A percentile compares a stretch with the other conserved stretches of the same genome.
Evolutionary conservation across 2,888 invertebrate genomes (phyloP).

Genomic region (Liposcelis brunnea): DNA sequence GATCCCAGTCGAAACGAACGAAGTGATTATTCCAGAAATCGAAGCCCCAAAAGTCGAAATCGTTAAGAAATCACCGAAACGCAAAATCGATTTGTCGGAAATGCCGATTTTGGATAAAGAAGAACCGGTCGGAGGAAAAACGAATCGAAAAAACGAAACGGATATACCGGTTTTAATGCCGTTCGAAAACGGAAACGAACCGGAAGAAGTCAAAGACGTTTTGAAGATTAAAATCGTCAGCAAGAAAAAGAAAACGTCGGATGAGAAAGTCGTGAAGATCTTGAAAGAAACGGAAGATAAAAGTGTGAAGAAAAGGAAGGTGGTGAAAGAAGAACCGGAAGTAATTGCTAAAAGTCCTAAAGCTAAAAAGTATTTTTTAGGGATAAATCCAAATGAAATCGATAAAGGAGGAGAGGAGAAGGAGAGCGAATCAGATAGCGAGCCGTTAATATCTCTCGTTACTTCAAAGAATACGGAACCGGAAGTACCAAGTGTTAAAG

Average conservation of each 20-base stretch:
- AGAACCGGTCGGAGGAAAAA: neutral
- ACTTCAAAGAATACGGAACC: neutral
- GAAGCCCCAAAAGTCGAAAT: neutral
- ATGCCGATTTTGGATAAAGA: constrained; percentile 3
- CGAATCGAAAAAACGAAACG: neutral
- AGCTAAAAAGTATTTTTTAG: too few species aligned
- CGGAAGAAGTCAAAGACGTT: neutral
- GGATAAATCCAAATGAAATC: neutral
- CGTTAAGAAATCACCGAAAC: neutral
- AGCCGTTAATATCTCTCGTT: neutral
- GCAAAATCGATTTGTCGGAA: neutral
- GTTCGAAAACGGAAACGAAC: neutral
- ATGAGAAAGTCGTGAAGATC: neutral
- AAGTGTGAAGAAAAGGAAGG: too few species aligned
- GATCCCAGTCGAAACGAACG: neutral
- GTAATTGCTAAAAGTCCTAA: neutral
- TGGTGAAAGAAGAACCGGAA: neutral
- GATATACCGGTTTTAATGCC: constrained; percentile 4
- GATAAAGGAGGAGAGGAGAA: neutral
- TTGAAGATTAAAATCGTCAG: constrained; percentile 2
- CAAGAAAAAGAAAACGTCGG: constrained; percentile 5
- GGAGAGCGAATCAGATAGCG: constrained; percentile 1
- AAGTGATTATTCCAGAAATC: neutral
- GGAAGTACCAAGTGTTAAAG: neutral
- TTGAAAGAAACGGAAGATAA: too few species aligned